These are phyloP conservation scores for Gibbula magus DNA, from an alignment of 2,888 invertebrate species.

Conservation along the genomic window DNA sequence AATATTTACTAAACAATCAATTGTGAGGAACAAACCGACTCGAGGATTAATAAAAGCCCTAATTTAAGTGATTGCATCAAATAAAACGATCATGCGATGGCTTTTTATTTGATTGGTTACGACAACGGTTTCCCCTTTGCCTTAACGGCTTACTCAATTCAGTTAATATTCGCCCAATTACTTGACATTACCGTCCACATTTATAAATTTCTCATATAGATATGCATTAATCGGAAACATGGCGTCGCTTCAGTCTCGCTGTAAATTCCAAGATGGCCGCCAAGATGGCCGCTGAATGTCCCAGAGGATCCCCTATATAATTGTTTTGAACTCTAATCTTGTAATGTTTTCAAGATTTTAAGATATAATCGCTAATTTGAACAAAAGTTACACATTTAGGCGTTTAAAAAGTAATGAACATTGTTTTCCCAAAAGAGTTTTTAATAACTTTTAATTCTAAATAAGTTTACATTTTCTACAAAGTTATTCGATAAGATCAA, in stretches of 20 bases:
- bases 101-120: neutral
- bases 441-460: too few relatives aligned
- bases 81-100: neutral
- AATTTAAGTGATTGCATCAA: neutral
- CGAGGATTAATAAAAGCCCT: neutral
- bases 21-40: neutral
- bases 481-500: too few relatives aligned
- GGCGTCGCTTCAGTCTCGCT: neutral
- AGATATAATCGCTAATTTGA: too few relatives aligned
- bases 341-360: too few relatives aligned
- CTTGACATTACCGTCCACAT: neutral
- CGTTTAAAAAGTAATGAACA: too few relatives aligned
- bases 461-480: too few relatives aligned
- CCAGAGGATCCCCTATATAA: too few relatives aligned
- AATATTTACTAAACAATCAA: constrained; percentile 10
- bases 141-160: neutral
- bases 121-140: neutral
- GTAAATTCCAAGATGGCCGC: too few relatives aligned
- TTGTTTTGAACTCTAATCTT: too few relatives aligned
- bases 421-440: too few relatives aligned
- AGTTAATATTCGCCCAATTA: neutral
- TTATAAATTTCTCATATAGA: neutral
- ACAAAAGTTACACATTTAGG: too few relatives aligned
- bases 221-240: neutral
- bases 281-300: too few relatives aligned